Evolutionary conservation across 2,797 vertebrate genomes (phyloP).

Genomic region (Diceros bicornis): DNA sequence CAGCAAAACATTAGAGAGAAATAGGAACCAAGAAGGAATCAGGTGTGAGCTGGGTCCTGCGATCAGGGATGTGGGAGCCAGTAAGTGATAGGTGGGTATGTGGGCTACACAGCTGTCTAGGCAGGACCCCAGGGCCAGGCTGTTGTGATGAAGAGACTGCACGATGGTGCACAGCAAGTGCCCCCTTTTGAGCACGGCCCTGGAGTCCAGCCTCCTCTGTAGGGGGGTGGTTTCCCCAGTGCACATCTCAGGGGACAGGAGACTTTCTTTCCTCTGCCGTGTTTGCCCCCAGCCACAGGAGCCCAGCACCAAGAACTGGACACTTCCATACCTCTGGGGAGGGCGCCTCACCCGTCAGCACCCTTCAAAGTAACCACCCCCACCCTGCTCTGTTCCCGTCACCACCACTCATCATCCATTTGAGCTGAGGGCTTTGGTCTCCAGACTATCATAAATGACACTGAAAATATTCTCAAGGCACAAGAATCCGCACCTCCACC

Average conservation of each 20-base stretch:
- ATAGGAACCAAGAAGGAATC: not conserved
- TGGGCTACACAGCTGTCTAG: not conserved
- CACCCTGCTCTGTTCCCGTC: accelerated
- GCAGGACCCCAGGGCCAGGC: not conserved
- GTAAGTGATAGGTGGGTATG: not conserved
- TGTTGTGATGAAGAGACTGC: not conserved
- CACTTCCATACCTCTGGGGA: not conserved
- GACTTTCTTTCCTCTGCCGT: not conserved
- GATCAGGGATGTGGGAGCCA: not conserved
- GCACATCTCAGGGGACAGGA: not conserved
- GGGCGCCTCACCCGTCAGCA: not conserved
- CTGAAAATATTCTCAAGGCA: constrained; percentile 41
- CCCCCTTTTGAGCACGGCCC: not conserved
- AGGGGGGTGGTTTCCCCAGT: not conserved
- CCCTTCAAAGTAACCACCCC: not conserved
- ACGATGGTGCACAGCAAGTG: not conserved
- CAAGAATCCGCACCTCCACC: not conserved
- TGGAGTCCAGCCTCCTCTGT: not conserved
- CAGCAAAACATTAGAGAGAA: not conserved
- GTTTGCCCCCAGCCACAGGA: not conserved
- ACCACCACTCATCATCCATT: not conserved
- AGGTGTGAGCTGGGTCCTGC: not conserved
- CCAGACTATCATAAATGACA: not conserved
- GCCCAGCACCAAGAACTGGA: not conserved
- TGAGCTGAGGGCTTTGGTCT: not conserved